Evolutionary conservation across 2,888 invertebrate genomes (phyloP), one percentile per base, ranked within the genome.

Genomic region (Arrhopalites spinosus): DNA sequence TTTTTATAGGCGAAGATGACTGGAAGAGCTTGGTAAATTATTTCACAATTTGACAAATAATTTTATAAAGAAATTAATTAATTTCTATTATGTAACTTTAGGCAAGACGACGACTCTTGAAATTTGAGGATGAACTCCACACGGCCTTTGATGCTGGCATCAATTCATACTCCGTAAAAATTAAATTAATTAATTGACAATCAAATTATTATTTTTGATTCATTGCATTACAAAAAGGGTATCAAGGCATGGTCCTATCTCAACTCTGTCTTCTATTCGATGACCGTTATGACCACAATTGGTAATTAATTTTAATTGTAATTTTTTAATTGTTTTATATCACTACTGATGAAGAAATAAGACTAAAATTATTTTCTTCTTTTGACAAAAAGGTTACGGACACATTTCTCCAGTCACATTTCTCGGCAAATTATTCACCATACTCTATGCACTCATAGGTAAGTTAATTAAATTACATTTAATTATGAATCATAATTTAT

Each of bases 401-500:
- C 96, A 98, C 86, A 94, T 98, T 83, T 92, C 93, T 67, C 98
- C 98, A 0, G 92, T 92, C 82, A 98, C 98, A 15, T 89, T 83
- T 23, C 45, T 79, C 15, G 98, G 98, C 11, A 90, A 93, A 79
- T 90, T 92, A 0, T 89, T 96, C 67, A 96, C 97, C 0, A 96
- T 99, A 80, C 87, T 94, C 30, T 99, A 99, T 85, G 95, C 98
- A 36, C 90, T 95, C 78, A 90, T 98, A 79, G 98, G 98, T 15
- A 98, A 98, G 83, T 15, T 15, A 45, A 45, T 45, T 7, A n/a
- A n/a, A n/a, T n/a, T n/a, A n/a, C n/a, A n/a, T n/a, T n/a, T n/a
- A n/a, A n/a, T n/a, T 45, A 45, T 45, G 45, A 11, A 45, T 45
- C 45, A 11, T 7, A 11, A 45, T 45, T 45, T 45, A 15, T 45